These are phyloP conservation scores for Hypsibius dujardini DNA, from an alignment of 1,140 invertebrate genomes.

Conservation along the genomic window DNA sequence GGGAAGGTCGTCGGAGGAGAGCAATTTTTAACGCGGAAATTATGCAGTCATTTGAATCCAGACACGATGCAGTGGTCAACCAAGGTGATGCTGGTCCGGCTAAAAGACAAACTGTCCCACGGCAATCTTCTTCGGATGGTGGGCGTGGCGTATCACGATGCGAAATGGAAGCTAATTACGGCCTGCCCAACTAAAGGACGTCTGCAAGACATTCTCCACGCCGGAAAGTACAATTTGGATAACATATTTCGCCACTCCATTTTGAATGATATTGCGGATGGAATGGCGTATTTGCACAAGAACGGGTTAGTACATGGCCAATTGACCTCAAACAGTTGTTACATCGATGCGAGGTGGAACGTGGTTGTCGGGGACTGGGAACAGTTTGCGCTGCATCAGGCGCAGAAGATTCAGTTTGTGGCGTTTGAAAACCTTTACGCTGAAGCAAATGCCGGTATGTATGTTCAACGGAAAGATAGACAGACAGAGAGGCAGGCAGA, in stretches of 20 bases:
- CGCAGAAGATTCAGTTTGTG: background rate
- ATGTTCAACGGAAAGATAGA: constrained; percentile 4
- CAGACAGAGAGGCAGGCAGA: background rate
- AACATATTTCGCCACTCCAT: too few relatives aligned
- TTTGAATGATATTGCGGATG: too few relatives aligned
- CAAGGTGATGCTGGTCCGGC: background rate
- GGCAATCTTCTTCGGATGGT: background rate
- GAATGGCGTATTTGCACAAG: background rate
- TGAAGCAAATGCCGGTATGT: too few relatives aligned
- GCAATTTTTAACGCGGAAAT: background rate
- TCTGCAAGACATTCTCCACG: too few relatives aligned
- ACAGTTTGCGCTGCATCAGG: background rate
- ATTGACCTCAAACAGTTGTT: background rate
- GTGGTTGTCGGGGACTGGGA: background rate
- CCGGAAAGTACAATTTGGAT: too few relatives aligned
- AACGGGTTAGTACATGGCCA: background rate
- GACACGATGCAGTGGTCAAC: background rate
- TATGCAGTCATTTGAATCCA: background rate
- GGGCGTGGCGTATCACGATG: background rate
- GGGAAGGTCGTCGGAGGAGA: too few relatives aligned
- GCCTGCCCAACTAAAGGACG: constrained; percentile 2
- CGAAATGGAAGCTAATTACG: background rate
- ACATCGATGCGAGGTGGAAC: background rate
- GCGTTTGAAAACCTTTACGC: background rate
- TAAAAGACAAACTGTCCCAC: background rate